Evolutionary conservation across 2,888 invertebrate species (phyloP), one percentile per base, ranked within the genome.

Genomic region (Dinocampus coccinellae): DNA sequence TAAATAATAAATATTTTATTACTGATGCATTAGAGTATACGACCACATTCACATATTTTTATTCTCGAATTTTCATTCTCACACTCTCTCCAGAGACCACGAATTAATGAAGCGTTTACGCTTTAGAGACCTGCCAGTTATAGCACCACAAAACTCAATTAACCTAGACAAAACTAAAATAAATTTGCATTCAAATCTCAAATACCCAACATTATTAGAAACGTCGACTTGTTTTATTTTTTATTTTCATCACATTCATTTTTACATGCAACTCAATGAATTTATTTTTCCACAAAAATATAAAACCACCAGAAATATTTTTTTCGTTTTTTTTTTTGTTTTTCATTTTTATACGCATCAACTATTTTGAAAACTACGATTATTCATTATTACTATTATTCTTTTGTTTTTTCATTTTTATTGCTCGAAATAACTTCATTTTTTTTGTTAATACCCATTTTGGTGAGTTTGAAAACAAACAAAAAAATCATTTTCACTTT

Each of bases 141-240:
- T 36, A 39, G 47, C 58, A 65, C 63, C 42, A 62, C 75, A 64
- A 80, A 81, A 80, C 79, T 80, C 78, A 81, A 81, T 82, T 80
- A 82, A 81, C 77, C 78, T 76, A 1, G 69, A 74, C 77, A 73
- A 79, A 81, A 81, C 77, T 79, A 77, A 79, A 74, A 74, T 62
- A 72, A 77, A 78, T 81, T 80, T 78, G 75, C 80, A 82, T 82
- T 81, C 77, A 79, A 81, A 80, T 80, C 75, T 79, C 75, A 74
- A 79, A 76, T 76, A 70, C 66, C 73, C 61, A 55, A 47, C 60
- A 71, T 74, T 70, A 74, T 67, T 69, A 64, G 65, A 62, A 61
- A 33, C 52, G 52, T 61, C n/a, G n/a, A n/a, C n/a, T n/a, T n/a
- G 64, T 67, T 16, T 29, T 22, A 13, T 34, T 16, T 9, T 9